Conservation (phyloP, 2,113 vertebrate species). For the Saiga tatarica region DNA sequence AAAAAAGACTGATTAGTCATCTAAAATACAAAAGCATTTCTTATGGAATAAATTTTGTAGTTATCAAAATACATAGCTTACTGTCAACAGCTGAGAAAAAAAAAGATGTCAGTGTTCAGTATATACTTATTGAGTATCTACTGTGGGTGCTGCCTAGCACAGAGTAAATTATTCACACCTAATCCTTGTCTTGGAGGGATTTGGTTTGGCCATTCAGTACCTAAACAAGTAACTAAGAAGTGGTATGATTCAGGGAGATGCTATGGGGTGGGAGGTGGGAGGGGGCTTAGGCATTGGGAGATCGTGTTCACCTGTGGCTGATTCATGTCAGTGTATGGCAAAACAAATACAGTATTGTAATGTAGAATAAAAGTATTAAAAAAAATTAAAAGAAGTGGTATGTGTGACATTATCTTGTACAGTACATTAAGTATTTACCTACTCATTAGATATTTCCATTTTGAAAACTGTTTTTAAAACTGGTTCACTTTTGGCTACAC, state of each 20-base stretch:
- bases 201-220: not conserved
- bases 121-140: not conserved
- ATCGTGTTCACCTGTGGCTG: too few species aligned
- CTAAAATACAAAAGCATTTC: not conserved
- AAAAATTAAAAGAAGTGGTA: not conserved
- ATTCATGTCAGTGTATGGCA: too few species aligned
- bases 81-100: not conserved
- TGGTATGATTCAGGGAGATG: not conserved
- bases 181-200: not conserved
- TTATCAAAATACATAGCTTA: not conserved
- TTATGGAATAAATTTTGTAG: not conserved
- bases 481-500: not conserved
- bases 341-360: too few species aligned
- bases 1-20: not conserved
- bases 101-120: not conserved
- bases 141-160: not conserved
- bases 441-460: not conserved
- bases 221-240: not conserved
- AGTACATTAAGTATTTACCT: not conserved
- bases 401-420: not conserved
- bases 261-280: too few species aligned
- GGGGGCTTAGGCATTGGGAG: too few species aligned
- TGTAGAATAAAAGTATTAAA: too few species aligned
- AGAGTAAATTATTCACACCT: not conserved
- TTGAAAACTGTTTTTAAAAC: not conserved